Evolutionary conservation across 2,113 vertebrate species (phyloP).

Genomic region (Mellivora capensis): DNA sequence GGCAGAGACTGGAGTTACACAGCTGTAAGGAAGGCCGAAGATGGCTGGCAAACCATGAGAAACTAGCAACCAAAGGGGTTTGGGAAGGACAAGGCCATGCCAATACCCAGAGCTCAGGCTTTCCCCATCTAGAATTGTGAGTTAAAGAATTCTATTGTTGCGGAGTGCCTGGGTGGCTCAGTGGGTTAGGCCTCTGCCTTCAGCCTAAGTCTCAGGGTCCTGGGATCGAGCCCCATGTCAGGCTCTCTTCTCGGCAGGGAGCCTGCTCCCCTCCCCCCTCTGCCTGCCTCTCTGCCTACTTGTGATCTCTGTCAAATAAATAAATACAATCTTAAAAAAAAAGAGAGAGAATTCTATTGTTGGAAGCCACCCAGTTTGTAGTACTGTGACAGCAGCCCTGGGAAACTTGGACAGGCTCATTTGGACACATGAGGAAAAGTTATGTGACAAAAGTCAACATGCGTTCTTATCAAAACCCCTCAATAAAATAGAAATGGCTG

Average conservation of each 20-base stretch:
- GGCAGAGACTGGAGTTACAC: no score
- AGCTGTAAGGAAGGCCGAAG: no score
- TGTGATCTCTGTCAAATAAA: no score
- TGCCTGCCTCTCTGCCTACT: no score
- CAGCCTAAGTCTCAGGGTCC: no score
- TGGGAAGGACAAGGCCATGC: neutral
- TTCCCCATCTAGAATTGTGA: neutral
- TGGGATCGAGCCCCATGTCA: no score
- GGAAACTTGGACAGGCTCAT: neutral
- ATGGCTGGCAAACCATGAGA: neutral
- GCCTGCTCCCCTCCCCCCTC: no score
- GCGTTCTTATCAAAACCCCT: neutral
- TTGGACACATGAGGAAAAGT: neutral
- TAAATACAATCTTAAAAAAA: no score
- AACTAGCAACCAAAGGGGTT: neutral
- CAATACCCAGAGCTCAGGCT: neutral
- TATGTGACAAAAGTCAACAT: neutral
- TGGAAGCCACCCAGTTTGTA: neutral
- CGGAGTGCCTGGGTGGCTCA: no score
- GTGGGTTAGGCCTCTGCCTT: no score
- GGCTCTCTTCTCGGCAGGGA: no score
- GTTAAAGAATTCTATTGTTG: neutral
- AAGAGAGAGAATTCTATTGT: neutral
- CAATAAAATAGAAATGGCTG: neutral
- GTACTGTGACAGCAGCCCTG: neutral